phyloP scores from a whole-genome alignment of 1,140 invertebrate species.

The Saccostrea glomerata region DNA sequence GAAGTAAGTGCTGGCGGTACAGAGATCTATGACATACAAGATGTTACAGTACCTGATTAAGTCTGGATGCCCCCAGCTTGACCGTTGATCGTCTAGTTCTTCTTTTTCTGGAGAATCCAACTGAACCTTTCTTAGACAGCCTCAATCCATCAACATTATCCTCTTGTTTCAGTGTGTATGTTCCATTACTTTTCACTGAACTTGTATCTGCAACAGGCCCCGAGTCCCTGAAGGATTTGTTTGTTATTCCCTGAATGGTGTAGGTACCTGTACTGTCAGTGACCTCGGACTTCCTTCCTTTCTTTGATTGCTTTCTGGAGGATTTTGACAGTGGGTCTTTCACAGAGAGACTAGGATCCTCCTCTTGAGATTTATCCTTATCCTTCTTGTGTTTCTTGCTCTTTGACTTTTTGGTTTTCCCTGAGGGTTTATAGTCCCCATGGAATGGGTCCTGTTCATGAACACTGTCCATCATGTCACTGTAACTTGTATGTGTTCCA shows the following conservation, averaged over 20 bases:
- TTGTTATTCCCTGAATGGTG: constrained; percentile 52
- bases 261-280: constrained; percentile 56
- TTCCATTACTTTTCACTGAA: constrained; percentile 54
- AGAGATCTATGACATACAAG: no score
- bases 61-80: not conserved
- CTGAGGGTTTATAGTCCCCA: constrained; percentile 55
- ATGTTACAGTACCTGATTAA: constrained; percentile 19
- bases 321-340: not conserved
- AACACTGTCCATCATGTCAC: constrained; percentile 54
- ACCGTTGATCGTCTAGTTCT: not conserved
- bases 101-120: constrained; percentile 7
- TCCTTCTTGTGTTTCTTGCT: constrained; percentile 50
- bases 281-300: constrained; percentile 48
- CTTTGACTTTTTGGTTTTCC: constrained; percentile 47
- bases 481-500: constrained; percentile 52
- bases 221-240: constrained; percentile 41
- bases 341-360: not conserved
- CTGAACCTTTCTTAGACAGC: not conserved
- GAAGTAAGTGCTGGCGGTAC: not conserved
- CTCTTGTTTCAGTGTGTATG: constrained; percentile 47
- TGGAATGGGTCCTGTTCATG: constrained; percentile 51
- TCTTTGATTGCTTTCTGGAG: constrained; percentile 46
- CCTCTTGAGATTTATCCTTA: not conserved
- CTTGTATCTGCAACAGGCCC: constrained; percentile 36
- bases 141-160: constrained; percentile 1